Evolutionary conservation across 2,113 vertebrate genomes (phyloP), one percentile per base, ranked within the genome.

Genomic region (Epinephelus lanceolatus): DNA sequence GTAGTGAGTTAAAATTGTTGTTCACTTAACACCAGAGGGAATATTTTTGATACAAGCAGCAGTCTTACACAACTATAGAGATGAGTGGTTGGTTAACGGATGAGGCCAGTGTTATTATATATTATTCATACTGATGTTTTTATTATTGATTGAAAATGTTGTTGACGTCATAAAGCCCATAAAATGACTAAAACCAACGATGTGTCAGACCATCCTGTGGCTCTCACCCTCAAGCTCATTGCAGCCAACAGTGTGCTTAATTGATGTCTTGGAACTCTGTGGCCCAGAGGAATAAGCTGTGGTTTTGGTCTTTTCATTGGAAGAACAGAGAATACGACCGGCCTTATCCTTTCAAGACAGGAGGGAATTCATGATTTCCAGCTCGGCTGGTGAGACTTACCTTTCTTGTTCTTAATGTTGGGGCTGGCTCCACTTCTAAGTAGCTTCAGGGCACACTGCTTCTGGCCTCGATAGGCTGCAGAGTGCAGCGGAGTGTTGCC

Each of bases 401-500:
- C 96, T 7, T 97, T 97, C 85, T 97, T 97, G 91, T 99, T 99
- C 89, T 94, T 96, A 88, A 96, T 91, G 84, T 94, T 95, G 55
- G 95, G 93, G 84, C 94, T 94, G 78, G 97, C 97, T 51, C 97
- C 97, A 30, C 91, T 96, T 94, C 95, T 97, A 0, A 99, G 95
- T 86, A 99, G 97, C 86, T 97, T 98, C 84, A 97, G 63, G 71
- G 96, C 98, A 83, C 97, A 98, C 6, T 96, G 97, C 81, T 95
- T 98, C 84, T 98, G 97, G n/a, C 96, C 97, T n/a, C 98, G 97
- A 92, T 99, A 99, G 0, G 97, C 97, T 12, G 97, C 97, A 67
- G 97, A 99, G 76, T 99, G 98, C 89, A 99, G 87, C 0, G 98
- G 97, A 0, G 98, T 99, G 91, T 99, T 99, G 47, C 98, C 98